Evolutionary conservation across 2,113 vertebrate species (phyloP).

Genomic region (Carlito syrichta): DNA sequence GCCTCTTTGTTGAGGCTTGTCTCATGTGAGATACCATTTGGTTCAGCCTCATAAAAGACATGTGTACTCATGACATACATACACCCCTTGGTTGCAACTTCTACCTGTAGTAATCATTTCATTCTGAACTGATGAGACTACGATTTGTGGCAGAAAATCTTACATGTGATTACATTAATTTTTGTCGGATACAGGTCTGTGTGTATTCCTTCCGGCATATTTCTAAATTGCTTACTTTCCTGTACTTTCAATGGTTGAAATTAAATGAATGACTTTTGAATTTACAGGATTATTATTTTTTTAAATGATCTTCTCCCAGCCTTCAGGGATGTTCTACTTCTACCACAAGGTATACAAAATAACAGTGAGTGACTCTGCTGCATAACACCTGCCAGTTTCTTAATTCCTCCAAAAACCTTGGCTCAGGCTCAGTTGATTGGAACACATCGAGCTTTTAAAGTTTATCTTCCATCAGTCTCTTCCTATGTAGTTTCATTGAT

Average conservation of each 20-base stretch:
- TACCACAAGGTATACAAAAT: background rate
- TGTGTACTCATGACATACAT: background rate
- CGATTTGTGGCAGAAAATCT: conserved; percentile 22
- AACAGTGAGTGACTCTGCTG: conserved; percentile 3
- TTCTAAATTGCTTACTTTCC: background rate
- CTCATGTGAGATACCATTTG: background rate
- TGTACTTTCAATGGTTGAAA: conserved; percentile 32
- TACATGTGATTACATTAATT: background rate
- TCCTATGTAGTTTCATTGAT: background rate
- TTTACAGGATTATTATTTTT: background rate
- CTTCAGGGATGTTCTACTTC: background rate
- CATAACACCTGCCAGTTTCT: background rate
- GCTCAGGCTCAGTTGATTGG: background rate
- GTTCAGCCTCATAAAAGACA: background rate
- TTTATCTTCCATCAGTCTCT: background rate
- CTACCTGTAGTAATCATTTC: background rate
- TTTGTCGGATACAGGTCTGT: background rate
- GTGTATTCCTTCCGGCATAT: background rate
- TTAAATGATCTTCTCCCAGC: background rate
- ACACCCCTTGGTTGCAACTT: background rate
- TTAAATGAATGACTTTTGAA: conserved; percentile 12
- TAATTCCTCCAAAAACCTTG: background rate
- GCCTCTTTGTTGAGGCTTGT: background rate
- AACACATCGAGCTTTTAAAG: conserved; percentile 14
- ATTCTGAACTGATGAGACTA: background rate